Percentiles rank a stretch among this genome's conserved stretches.
phyloP scores from a whole-genome alignment of 2,113 vertebrate genomes.

The Anas platyrhynchos region DNA sequence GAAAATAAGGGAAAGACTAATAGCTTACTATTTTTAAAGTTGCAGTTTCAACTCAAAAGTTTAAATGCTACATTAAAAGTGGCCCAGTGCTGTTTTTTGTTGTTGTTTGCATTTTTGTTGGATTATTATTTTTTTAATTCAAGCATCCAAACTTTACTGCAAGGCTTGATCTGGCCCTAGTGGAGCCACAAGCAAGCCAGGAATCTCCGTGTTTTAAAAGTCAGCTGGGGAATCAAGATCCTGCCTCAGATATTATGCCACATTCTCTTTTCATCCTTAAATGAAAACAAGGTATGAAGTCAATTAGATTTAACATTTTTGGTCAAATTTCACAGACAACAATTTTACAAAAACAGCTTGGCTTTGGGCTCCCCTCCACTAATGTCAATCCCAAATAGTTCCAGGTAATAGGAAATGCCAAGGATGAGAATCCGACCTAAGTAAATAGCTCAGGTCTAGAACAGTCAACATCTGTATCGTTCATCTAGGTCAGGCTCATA shows the following conservation, averaged over 20 bases:
- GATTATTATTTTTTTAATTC: neutral
- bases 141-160: neutral
- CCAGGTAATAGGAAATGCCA: neutral
- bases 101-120: neutral
- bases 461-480: neutral
- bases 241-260: neutral
- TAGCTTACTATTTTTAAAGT: constrained; percentile 58
- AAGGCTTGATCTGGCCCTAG: neutral
- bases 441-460: neutral
- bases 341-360: neutral
- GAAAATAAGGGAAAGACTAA: constrained; percentile 14
- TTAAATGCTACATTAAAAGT: neutral
- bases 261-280: neutral
- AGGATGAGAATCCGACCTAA: neutral
- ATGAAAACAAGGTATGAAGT: neutral
- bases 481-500: neutral
- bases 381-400: neutral
- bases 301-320: neutral
- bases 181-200: neutral
- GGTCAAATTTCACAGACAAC: neutral
- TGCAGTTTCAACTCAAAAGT: constrained; percentile 36
- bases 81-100: neutral
- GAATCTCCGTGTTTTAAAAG: neutral
- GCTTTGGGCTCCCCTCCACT: neutral
- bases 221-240: neutral